These are phyloP conservation scores for Jaculus jaculus DNA, from an alignment of 2,113 vertebrate genomes.

Conservation along the genomic window DNA sequence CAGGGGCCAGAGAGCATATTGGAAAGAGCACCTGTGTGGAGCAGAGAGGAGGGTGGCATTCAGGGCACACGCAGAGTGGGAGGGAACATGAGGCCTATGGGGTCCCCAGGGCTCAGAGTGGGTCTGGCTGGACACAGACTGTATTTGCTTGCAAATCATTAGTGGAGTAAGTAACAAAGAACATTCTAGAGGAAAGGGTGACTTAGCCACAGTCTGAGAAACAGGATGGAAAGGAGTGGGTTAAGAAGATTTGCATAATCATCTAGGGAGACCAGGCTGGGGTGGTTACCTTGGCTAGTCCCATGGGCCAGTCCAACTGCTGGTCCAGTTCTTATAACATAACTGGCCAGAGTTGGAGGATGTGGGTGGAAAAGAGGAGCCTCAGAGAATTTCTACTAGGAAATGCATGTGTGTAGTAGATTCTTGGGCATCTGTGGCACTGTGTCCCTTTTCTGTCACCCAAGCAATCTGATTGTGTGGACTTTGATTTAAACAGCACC, in stretches of 20 bases:
- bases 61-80: rapidly evolving
- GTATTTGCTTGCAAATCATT: rapidly evolving
- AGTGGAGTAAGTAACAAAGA: too few relatives aligned
- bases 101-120: rapidly evolving
- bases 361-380: too few relatives aligned
- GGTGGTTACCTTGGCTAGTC: rapidly evolving
- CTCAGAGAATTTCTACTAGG: background rate
- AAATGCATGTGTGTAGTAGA: rapidly evolving
- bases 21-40: rapidly evolving
- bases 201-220: background rate
- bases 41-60: background rate
- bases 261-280: rapidly evolving
- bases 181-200: background rate
- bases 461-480: rapidly evolving
- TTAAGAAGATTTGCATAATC: background rate
- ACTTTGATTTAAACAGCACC: background rate
- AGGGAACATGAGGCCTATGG: too few relatives aligned
- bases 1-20: rapidly evolving
- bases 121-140: rapidly evolving
- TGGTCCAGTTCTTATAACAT: rapidly evolving
- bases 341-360: too few relatives aligned
- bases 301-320: too few relatives aligned
- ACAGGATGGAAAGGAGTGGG: background rate
- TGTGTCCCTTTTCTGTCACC: background rate
- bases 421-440: background rate